Conservation (phyloP, 2,113 vertebrate species). For the Halcyon malimbica region DNA sequence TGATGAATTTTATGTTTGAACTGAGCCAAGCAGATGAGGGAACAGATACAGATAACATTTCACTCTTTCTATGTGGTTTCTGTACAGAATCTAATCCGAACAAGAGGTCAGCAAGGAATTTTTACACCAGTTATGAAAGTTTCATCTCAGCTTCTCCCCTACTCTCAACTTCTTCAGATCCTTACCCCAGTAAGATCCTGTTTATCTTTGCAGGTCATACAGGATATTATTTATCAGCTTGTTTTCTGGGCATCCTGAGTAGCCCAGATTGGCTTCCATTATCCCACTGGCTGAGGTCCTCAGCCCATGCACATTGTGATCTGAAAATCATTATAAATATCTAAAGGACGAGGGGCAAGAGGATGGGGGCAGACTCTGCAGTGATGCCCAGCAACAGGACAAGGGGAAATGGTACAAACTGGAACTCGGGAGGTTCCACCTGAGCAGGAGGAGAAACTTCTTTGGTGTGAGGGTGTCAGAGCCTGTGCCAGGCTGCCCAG, state of each 20-base stretch:
- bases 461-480: not conserved
- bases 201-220: rapidly evolving
- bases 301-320: not conserved
- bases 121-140: not conserved
- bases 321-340: not conserved
- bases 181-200: not conserved
- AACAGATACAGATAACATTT: not conserved
- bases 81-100: too few species aligned
- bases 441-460: not conserved
- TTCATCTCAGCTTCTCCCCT: not conserved
- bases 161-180: not conserved
- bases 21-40: not conserved
- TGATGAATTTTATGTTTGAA: not conserved
- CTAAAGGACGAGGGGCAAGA: not conserved
- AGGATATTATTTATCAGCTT: not conserved
- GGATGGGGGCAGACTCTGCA: not conserved
- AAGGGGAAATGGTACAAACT: not conserved
- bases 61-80: not conserved
- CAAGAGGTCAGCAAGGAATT: not conserved
- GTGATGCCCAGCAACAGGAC: not conserved
- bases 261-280: not conserved
- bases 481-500: not conserved
- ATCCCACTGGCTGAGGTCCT: not conserved
- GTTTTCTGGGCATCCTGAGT: not conserved
- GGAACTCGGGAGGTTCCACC: not conserved